Evolutionary conservation across 1,140 invertebrate species (phyloP), one percentile per base, ranked within the genome.

Genomic region (Leptinotarsa undecemlineata): DNA sequence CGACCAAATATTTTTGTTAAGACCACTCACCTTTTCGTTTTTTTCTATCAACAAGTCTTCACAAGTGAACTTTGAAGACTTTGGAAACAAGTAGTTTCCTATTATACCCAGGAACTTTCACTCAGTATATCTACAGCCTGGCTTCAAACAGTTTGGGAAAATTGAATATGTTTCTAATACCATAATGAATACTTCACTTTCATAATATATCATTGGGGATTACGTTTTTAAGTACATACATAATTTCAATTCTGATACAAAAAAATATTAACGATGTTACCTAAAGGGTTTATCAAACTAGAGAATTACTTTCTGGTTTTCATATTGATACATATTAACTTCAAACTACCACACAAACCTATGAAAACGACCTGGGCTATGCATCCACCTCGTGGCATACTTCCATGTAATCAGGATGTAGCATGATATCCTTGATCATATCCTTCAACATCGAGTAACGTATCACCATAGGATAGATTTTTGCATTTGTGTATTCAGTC

Each of bases 381-480:
- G 87, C 88, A 82, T 92, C 91, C 75, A 93, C 90, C 85, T 97
- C 95, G 84, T 97, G 95, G 86, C 95, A 96, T 64, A 97, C 94
- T 87, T 97, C 96, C 93, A 97, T 96, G 87, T 96, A 97, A 85
- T 95, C 94, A 6, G 95, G 95, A 87, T 96, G 93, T 79, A 95
- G 91, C 90, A 96, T 94, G 79, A 96, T 95, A 82, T 95, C 94
- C 87, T 96, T 96, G 83, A 97, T 96, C 94, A 98, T 96, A 83
- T 96, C 95, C 86, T 97, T 97, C 68, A 98, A 88, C 89, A 98
- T 95, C 64, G 93, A 94, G 88, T 97, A 98, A 64, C 95, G 90
- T 17, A 95, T 95, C 81, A 97, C 93, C 86, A 97, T 95, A 57
- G 96, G 96, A 85, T 96, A 97, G 80, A 96, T 89, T 86, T 96